Conservation (phyloP, 53 echinoderm and acorn worm species). For the Mesocentrotus franciscanus region DNA sequence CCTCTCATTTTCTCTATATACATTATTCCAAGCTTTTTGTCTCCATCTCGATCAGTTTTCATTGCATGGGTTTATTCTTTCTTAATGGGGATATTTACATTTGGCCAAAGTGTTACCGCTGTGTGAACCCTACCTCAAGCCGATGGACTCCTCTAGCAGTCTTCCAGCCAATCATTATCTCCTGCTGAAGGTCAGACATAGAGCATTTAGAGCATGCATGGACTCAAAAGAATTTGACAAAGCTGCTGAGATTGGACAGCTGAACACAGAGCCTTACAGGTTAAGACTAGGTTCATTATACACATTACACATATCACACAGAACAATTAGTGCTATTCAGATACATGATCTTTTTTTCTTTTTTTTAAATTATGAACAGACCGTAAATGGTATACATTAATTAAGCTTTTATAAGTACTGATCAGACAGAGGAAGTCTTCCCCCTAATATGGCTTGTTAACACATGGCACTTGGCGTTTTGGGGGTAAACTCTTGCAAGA, state of each 20-base stretch:
- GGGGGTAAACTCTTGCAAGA: too few relatives aligned
- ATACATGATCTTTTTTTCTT: too few relatives aligned
- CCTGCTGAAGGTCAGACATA: slow-evolving; percentile 51
- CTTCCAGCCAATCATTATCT: slow-evolving; percentile 40
- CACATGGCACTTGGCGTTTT: too few relatives aligned
- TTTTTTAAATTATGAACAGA: too few relatives aligned
- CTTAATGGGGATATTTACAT: slow-evolving; percentile 11
- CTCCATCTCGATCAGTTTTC: too few relatives aligned
- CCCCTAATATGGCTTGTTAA: too few relatives aligned
- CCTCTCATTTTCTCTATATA: neutral
- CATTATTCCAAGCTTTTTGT: too few relatives aligned
- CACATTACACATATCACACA: too few relatives aligned
- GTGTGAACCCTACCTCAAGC: slow-evolving; percentile 22
- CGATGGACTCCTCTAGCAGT: neutral
- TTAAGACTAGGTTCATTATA: neutral
- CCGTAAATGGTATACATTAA: too few relatives aligned
- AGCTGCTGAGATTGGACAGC: slow-evolving; percentile 48
- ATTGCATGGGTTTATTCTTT: neutral
- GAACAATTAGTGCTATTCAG: too few relatives aligned
- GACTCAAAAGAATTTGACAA: slow-evolving; percentile 43
- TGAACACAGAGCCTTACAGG: slow-evolving; percentile 56
- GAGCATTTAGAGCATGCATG: slow-evolving; percentile 49
- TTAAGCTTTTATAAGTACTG: too few relatives aligned
- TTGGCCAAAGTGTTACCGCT: slow-evolving; percentile 5
- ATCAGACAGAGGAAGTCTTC: too few relatives aligned